Evolutionary conservation across 2,797 vertebrate genomes (phyloP).

Genomic region (Australoheros facetus): DNA sequence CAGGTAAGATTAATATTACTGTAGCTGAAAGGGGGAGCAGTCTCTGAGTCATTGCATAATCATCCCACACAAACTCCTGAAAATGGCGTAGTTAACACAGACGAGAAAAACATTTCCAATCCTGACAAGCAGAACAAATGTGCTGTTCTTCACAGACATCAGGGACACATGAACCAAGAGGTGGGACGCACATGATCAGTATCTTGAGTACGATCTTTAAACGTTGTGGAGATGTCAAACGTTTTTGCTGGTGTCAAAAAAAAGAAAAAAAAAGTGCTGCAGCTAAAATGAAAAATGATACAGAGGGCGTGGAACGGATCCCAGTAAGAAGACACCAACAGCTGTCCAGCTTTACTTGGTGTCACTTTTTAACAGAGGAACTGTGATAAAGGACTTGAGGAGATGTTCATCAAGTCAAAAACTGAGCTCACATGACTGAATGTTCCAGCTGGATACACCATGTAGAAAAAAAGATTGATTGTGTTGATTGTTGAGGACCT

Average conservation of each 20-base stretch:
- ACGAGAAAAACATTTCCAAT: conserved; percentile 7
- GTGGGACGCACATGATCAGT: not conserved
- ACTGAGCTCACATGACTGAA: not conserved
- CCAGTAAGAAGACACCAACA: conserved; percentile 27
- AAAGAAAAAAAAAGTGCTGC: conserved; percentile 29
- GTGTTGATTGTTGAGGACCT: no score
- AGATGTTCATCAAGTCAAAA: no score
- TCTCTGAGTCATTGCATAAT: conserved; percentile 19
- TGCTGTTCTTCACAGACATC: not conserved
- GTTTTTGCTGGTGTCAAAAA: not conserved
- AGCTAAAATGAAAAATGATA: conserved; percentile 44
- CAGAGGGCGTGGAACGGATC: conserved; percentile 1
- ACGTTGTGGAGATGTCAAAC: conserved; percentile 14
- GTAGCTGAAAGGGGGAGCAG: conserved; percentile 3
- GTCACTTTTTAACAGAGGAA: conserved; percentile 4
- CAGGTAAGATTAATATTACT: conserved; percentile 15
- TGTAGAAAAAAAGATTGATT: no score
- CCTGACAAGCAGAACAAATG: not conserved
- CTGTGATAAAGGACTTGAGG: not conserved
- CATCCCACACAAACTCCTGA: conserved; percentile 25
- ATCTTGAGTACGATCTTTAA: not conserved
- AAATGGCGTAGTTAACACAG: not conserved
- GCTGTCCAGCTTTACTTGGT: conserved; percentile 10
- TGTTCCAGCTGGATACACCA: not conserved
- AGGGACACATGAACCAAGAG: not conserved